phyloP scores from a whole-genome alignment of 2,888 invertebrate genomes.

The Oligia fasciuncula region DNA sequence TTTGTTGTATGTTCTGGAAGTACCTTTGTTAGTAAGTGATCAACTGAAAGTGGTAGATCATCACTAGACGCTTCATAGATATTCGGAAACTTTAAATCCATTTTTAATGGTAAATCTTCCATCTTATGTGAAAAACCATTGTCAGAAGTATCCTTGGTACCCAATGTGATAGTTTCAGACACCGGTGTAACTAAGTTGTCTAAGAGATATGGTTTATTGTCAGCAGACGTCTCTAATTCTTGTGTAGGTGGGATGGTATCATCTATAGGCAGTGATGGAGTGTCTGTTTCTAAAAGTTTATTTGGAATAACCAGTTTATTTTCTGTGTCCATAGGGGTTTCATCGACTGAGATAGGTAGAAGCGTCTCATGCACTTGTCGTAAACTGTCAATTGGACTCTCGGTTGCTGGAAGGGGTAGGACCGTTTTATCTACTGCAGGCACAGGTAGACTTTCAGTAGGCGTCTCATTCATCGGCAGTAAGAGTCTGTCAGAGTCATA shows the following conservation, averaged over 20 bases:
- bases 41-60: background rate
- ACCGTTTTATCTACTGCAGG: background rate
- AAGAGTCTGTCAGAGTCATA: background rate
- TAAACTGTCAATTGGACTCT: background rate
- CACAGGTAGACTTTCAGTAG: background rate
- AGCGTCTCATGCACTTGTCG: background rate
- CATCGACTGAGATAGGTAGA: background rate
- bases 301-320: background rate
- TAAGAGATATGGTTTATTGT: conserved; percentile 10
- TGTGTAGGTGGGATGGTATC: background rate
- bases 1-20: too few species aligned
- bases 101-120: conserved; percentile 6
- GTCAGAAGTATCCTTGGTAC: background rate
- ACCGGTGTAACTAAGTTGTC: conserved; percentile 9
- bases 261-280: background rate
- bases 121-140: background rate
- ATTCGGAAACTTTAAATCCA: background rate
- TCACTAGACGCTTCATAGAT: background rate
- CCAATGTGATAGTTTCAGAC: background rate
- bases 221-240: background rate
- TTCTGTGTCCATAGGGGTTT: background rate
- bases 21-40: background rate
- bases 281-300: background rate
- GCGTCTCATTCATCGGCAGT: background rate
- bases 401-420: background rate